Evolutionary conservation across 2,888 invertebrate genomes (phyloP), one percentile per base, ranked within the genome.

Genomic region (Leptopilina syphax): DNA sequence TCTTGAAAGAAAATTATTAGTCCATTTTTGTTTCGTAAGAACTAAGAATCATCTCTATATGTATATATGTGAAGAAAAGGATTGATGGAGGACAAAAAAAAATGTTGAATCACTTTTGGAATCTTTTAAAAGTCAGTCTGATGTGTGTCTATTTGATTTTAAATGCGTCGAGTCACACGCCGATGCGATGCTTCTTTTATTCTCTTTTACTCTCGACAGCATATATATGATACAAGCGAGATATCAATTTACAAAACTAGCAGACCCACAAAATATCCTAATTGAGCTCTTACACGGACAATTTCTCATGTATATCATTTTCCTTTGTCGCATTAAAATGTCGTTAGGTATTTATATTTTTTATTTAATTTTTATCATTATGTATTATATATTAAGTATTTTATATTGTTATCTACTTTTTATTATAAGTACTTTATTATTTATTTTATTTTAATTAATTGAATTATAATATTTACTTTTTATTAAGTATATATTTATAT

Each of bases 1-100:
- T 24, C 1, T 9, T 18, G 8, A 3, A 24, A 60, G n/a, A 60
- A 60, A n/a, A n/a, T 73, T 73, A 73, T 73, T 34, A 9, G n/a
- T 8, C 9, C 10, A 73, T n/a, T 63, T 57, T 57, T 34, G 57
- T 73, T 70, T 34, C 27, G n/a, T 73, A 57, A 57, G 57, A n/a
- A 18, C 18, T 18, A 18, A 18, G 18, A 18, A 18, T 18, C 18
- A 18, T 18, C 18, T 18, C 18, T 18, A 18, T 18, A 18, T 18
- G 18, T 18, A 18, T 18, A 18, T 18, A 44, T 73, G 57, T 57
- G 73, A n/a, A 34, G 73, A 73, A 73, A 27, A 57, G 24, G 54
- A 57, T 73, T 73, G 73, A 73, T 73, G 73, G 73, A 73, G 34
- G 73, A 73, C 41, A 34, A 73, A 73, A 44, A 73, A 44, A 73